Evolutionary conservation across 2,888 invertebrate genomes (phyloP), one percentile per base, ranked within the genome.

Genomic region (Argyresthia goedartella): DNA sequence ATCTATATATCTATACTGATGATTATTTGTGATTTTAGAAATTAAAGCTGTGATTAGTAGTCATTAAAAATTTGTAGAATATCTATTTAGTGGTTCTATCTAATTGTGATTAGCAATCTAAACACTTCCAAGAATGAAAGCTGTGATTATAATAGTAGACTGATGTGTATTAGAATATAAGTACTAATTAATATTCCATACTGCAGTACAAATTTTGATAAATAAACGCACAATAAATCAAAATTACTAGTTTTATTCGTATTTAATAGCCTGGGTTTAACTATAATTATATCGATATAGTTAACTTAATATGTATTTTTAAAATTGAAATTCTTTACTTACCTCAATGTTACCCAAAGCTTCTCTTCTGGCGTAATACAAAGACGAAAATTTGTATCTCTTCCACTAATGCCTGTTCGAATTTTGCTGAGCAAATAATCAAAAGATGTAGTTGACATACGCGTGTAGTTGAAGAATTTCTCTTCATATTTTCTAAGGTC

Each of bases 341-440:
- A 44, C 44, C 44, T 44, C 44, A 44, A 50, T 49, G 50, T 52
- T 34, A 48, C 50, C 45, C 45, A 46, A 52, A 52, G 51, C 47
- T 52, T 52, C 33, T 52, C 51, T 41, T 52, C 51, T 41, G 51
- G 41, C 47, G 47, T 46, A 25, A 44, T 44, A 50, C 53, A 53
- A 53, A 41, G 50, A 53, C 53, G 50, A 50, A 53, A 50, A 53
- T 53, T 53, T 50, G 53, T 53, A 33, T 53, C 50, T 50, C 9
- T 46, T 53, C 53, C 53, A 50, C 39, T 49, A 50, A 53, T 53
- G 11, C 33, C 41, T 41, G 50, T 50, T 53, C 53, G 50, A 50
- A 50, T 52, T 50, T 53, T 53, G 53, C 46, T 53, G 13, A 51
- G 39, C 46, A 51, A 53, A 50, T 53, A 53, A 53, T 53, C 53